Evolutionary conservation across 1,140 invertebrate species (phyloP).

Genomic region (Bicyclus anynana): DNA sequence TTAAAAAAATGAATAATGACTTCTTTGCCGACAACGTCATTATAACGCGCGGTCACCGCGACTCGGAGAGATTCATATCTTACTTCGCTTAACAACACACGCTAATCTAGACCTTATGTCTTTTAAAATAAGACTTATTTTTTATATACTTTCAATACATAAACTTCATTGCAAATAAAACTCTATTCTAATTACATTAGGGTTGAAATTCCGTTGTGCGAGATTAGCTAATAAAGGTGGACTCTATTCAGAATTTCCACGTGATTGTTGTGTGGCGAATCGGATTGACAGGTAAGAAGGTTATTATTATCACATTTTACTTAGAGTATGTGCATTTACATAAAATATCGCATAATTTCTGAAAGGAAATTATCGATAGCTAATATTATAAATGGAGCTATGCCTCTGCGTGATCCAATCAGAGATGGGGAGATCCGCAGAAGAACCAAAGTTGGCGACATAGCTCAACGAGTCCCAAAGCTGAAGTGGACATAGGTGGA

Average conservation of each 20-base stretch:
- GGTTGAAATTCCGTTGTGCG: constrained; percentile 34
- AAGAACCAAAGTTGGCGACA: too few relatives aligned
- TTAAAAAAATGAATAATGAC: constrained; percentile 77
- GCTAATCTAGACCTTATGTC: constrained; percentile 27
- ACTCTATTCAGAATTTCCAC: constrained; percentile 53
- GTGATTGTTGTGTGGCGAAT: constrained; percentile 67
- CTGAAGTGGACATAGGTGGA: too few relatives aligned
- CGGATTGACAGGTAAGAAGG: constrained; percentile 71
- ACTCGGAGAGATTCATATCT: constrained; percentile 66
- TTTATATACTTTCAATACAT: background rate
- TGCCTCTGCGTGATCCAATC: background rate
- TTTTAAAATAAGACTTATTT: constrained; percentile 18
- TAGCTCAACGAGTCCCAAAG: too few relatives aligned
- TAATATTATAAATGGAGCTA: background rate
- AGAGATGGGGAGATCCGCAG: too few relatives aligned
- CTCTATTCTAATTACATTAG: constrained; percentile 22
- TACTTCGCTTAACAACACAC: constrained; percentile 20
- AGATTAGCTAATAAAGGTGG: constrained; percentile 22
- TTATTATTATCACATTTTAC: constrained; percentile 76
- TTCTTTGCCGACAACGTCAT: constrained; percentile 71
- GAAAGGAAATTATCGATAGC: constrained; percentile 11
- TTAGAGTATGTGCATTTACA: constrained; percentile 65
- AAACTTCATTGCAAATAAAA: constrained; percentile 21
- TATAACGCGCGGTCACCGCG: constrained; percentile 60
- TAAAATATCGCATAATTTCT: constrained; percentile 46